Evolutionary conservation across 2,113 vertebrate species (phyloP).

Genomic region (Gulo gulo): DNA sequence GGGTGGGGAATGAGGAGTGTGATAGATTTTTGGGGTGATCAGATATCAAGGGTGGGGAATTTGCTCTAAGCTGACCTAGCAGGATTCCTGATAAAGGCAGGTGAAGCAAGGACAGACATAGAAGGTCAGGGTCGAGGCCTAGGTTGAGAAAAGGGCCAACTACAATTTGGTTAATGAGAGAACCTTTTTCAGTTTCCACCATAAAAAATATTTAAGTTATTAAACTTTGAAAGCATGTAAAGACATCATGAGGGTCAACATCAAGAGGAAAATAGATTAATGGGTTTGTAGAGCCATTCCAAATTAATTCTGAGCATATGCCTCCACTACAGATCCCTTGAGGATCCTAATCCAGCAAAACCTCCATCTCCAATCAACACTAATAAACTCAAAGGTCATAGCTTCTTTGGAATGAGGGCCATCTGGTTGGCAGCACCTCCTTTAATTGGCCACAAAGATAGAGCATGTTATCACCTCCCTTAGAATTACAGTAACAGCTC

Average conservation of each 20-base stretch:
- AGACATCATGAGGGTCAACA: neutral
- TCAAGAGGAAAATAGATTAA: neutral
- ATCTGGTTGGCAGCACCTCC: conserved; percentile 8
- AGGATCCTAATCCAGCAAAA: neutral
- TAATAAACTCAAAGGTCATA: neutral
- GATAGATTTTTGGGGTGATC: neutral
- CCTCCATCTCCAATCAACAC: neutral
- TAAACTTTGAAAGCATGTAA: neutral
- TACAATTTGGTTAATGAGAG: neutral
- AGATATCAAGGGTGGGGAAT: neutral
- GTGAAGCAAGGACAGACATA: neutral
- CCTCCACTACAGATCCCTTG: neutral
- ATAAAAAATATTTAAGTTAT: neutral
- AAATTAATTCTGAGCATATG: neutral
- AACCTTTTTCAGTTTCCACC: neutral
- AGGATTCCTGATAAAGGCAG: neutral
- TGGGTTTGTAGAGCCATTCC: neutral
- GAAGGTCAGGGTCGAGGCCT: neutral
- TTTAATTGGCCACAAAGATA: conserved; percentile 26
- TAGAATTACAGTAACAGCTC: neutral
- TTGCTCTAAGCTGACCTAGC: neutral
- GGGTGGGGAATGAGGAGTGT: neutral
- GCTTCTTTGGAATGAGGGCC: neutral
- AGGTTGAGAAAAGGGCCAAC: neutral
- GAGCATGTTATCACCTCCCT: conserved; percentile 40